Evolutionary conservation across 2,797 vertebrate species (phyloP), one percentile per base, ranked within the genome.

Genomic region (Semotilus atromaculatus): DNA sequence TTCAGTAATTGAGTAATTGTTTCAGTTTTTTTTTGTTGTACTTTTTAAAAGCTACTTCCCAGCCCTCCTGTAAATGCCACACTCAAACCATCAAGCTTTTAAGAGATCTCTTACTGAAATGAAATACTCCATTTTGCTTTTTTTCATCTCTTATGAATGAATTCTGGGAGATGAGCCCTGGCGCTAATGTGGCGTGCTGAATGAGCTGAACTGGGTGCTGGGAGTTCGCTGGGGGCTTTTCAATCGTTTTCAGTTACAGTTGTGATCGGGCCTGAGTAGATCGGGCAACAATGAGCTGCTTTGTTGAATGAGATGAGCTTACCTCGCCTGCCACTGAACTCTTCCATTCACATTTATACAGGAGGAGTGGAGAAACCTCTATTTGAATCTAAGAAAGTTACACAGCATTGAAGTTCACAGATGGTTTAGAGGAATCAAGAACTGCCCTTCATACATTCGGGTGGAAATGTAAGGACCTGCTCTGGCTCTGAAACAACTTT

Each of bases 161-260:
- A 45, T 48, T 78, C 14, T 68, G 19, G 23, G 53, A 80, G 75
- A 70, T 29, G 43, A 48, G 62, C 53, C 66, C 48, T 68, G 79
- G 60, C 4, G 14, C 77, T n/a, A 18, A 34, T 70, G 66, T 38
- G 53, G 43, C 53, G 31, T 86, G 86, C 82, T 89, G 88, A 90
- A 60, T 66, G 88, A 91, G 83, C 74, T 55, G 31, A 90, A 92
- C 88, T 82, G 82, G 74, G 81, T 48, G 43, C 70, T 75, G 87
- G 84, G 62, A 80, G 89, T 84, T 91, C 81, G 83, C 86, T 80
- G 75, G 58, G 88, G 85, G 88, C 84, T 88, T 88, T 82, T 88
- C 62, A 87, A 86, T 83, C 87, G 92, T 91, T 89, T 94, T 87
- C 26, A 88, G 88, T 94, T 93, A 90, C 91, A 72, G 26, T 88